Evolutionary conservation across 1,140 invertebrate species (phyloP).

Genomic region (Lethrus apterus): DNA sequence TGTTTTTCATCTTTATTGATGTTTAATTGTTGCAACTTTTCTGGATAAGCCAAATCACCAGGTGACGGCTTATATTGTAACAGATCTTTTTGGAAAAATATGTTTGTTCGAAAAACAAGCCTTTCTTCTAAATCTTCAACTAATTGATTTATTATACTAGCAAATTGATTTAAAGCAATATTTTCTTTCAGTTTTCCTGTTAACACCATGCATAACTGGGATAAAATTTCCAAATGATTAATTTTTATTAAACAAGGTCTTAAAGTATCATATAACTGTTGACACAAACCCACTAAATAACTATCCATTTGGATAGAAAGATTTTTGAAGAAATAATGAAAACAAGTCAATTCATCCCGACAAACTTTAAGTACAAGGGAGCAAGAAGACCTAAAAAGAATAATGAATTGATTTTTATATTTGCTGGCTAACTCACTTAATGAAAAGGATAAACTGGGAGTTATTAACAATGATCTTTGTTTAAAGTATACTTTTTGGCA

Average conservation of each 20-base stretch:
- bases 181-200: no score
- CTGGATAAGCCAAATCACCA: slow-evolving; percentile 95
- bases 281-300: slow-evolving; percentile 79
- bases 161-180: slow-evolving; percentile 79
- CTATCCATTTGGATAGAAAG: no score
- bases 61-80: slow-evolving; percentile 79
- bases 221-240: slow-evolving; percentile 94
- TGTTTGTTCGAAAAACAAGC: slow-evolving; percentile 89
- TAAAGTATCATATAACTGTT: slow-evolving; percentile 84
- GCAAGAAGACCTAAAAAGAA: slow-evolving; percentile 77
- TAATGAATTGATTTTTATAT: slow-evolving; percentile 78
- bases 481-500: slow-evolving; percentile 80
- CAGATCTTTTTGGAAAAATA: slow-evolving; percentile 90
- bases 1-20: slow-evolving; percentile 78
- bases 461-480: slow-evolving; percentile 65
- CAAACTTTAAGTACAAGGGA: slow-evolving; percentile 85
- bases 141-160: slow-evolving; percentile 73
- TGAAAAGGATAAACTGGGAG: slow-evolving; percentile 67
- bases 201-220: slow-evolving; percentile 95
- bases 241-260: slow-evolving; percentile 95
- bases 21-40: slow-evolving; percentile 95
- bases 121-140: slow-evolving; percentile 95
- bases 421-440: slow-evolving; percentile 61
- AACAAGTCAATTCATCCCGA: slow-evolving; percentile 85
- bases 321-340: slow-evolving; percentile 88